phyloP scores from a whole-genome alignment of 2,113 vertebrate genomes.

The Phoxinus phoxinus region DNA sequence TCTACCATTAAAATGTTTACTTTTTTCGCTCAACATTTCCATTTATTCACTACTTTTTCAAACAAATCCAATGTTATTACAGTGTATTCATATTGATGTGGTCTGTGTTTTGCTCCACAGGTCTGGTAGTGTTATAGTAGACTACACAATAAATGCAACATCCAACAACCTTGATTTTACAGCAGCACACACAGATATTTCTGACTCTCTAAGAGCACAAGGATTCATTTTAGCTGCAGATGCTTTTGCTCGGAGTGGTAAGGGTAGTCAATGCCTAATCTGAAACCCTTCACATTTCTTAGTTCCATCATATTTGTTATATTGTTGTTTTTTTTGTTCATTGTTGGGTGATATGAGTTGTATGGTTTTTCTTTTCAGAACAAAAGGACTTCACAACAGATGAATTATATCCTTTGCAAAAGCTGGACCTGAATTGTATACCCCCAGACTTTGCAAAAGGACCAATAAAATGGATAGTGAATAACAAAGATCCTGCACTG shows the following conservation, averaged over 20 bases:
- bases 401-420: constrained; percentile 40
- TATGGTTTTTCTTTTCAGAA: background rate
- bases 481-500: background rate
- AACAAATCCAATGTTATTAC: background rate
- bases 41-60: background rate
- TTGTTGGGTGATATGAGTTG: background rate
- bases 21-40: background rate
- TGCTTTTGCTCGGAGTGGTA: constrained; percentile 47
- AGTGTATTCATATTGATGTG: background rate
- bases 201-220: rapidly evolving
- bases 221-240: constrained; percentile 18
- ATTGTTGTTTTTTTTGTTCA: no score
- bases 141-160: constrained; percentile 55
- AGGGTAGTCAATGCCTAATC: background rate
- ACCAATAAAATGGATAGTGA: constrained; percentile 56
- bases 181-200: constrained; percentile 49
- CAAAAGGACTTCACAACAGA: background rate
- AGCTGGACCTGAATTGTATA: constrained; percentile 26
- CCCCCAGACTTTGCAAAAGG: background rate
- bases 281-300: background rate
- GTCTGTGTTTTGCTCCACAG: constrained; percentile 55
- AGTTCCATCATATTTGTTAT: background rate
- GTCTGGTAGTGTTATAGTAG: constrained; percentile 65
- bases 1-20: background rate
- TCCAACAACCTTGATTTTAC: background rate